Conservation (phyloP, 1,140 invertebrate genomes). For the Chlorops oryzae region DNA sequence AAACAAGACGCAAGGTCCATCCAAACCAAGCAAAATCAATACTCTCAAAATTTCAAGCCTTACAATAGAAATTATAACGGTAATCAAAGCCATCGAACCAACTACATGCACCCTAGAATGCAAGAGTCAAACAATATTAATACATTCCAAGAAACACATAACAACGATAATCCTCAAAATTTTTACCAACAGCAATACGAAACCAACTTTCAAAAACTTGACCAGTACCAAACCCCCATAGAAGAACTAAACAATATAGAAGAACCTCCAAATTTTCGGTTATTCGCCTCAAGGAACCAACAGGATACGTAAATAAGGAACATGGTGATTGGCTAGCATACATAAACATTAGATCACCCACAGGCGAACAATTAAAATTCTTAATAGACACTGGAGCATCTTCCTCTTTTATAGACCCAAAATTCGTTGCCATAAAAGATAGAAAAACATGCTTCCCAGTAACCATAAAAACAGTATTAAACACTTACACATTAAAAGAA, state of each 20-base stretch:
- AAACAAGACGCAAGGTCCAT: no score
- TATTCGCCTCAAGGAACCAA: slow-evolving; percentile 1
- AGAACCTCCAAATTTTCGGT: slow-evolving; percentile 7
- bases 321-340: slow-evolving; percentile 5
- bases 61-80: no score
- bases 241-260: slow-evolving; percentile 2
- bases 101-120: no score
- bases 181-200: no score
- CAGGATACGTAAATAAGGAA: slow-evolving; percentile 13
- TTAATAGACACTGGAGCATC: slow-evolving; percentile 10
- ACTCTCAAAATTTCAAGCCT: no score
- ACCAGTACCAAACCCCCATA: no score
- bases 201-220: no score
- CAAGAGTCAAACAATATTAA: no score
- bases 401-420: slow-evolving; percentile 12
- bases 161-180: no score
- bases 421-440: slow-evolving; percentile 1
- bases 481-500: not conserved
- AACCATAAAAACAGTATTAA: not conserved
- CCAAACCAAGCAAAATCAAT: no score
- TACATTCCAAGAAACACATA: no score
- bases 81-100: no score
- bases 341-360: slow-evolving; percentile 4
- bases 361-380: slow-evolving; percentile 7
- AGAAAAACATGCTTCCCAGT: not conserved